Evolutionary conservation across 2,113 vertebrate genomes (phyloP).

Genomic region (Pogona vitticeps): DNA sequence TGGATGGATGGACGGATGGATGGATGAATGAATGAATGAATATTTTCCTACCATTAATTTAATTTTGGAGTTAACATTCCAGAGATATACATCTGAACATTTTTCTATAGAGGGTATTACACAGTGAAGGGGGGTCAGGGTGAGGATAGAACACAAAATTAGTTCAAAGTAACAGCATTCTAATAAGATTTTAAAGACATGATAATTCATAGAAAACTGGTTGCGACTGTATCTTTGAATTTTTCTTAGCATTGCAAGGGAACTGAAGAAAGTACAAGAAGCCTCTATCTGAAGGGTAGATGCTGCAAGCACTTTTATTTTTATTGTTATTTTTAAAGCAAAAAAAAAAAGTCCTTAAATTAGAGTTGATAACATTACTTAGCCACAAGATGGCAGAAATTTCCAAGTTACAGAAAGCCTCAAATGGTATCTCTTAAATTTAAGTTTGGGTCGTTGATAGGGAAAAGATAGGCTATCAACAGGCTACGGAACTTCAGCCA

Average conservation of each 20-base stretch:
- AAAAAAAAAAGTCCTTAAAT: neutral
- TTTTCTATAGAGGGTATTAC: neutral
- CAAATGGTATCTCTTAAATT: neutral
- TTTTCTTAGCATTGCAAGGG: neutral
- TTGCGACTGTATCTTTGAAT: neutral
- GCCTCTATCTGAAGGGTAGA: neutral
- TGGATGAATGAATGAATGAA: neutral
- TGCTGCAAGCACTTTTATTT: no score
- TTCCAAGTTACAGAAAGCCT: slow-evolving; percentile 61
- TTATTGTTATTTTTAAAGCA: neutral
- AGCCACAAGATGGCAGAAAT: slow-evolving; percentile 80
- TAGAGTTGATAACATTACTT: slow-evolving; percentile 31
- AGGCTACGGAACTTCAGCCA: no score
- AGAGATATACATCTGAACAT: neutral
- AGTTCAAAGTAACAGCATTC: neutral
- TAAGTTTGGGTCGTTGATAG: neutral
- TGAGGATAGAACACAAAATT: neutral
- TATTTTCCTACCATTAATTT: neutral
- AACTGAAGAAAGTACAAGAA: neutral
- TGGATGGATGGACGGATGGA: neutral
- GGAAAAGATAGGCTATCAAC: neutral
- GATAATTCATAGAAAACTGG: neutral
- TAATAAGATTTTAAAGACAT: neutral
- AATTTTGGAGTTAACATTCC: neutral
- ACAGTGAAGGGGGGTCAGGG: neutral